phyloP scores from a whole-genome alignment of 2,888 invertebrate genomes.

The Zaprionus lineosus region DNA sequence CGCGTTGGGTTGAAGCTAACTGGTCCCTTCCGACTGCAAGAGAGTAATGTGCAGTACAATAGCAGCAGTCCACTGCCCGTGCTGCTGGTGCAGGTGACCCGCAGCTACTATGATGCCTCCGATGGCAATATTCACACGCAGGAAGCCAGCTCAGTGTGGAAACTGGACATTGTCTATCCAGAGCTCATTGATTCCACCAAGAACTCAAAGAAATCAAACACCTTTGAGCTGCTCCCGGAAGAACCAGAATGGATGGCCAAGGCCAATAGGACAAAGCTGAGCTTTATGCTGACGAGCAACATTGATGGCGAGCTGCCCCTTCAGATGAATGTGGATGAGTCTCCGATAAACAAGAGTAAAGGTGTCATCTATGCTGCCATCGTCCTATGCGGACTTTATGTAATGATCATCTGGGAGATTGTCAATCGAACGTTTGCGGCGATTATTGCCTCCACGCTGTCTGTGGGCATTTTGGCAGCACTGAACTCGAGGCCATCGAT shows the following conservation, averaged over 20 bases:
- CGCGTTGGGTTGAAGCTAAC: slow-evolving; percentile 85
- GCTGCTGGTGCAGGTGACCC: slow-evolving; percentile 67
- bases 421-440: slow-evolving; percentile 90
- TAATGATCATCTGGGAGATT: slow-evolving; percentile 90
- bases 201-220: slow-evolving; percentile 83
- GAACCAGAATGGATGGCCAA: slow-evolving; percentile 44
- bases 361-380: slow-evolving; percentile 90
- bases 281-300: slow-evolving; percentile 75
- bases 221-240: slow-evolving; percentile 68
- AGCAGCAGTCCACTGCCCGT: slow-evolving; percentile 60
- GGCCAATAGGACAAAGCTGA: slow-evolving; percentile 66
- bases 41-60: slow-evolving; percentile 77
- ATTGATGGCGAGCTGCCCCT: slow-evolving; percentile 82
- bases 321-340: slow-evolving; percentile 85
- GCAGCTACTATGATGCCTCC: slow-evolving; percentile 67
- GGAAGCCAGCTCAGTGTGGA: slow-evolving; percentile 72
- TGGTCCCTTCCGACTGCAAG: slow-evolving; percentile 85
- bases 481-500: slow-evolving; percentile 88
- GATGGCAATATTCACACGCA: slow-evolving; percentile 63
- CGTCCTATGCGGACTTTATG: slow-evolving; percentile 88
- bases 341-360: slow-evolving; percentile 86
- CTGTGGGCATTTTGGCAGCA: slow-evolving; percentile 87
- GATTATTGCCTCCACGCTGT: slow-evolving; percentile 88
- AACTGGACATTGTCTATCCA: slow-evolving; percentile 79
- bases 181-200: slow-evolving; percentile 81